Percentiles rank a stretch among this genome's conserved stretches.
Conservation (phyloP, 2,797 vertebrate species). For the Florisuga fusca region DNA sequence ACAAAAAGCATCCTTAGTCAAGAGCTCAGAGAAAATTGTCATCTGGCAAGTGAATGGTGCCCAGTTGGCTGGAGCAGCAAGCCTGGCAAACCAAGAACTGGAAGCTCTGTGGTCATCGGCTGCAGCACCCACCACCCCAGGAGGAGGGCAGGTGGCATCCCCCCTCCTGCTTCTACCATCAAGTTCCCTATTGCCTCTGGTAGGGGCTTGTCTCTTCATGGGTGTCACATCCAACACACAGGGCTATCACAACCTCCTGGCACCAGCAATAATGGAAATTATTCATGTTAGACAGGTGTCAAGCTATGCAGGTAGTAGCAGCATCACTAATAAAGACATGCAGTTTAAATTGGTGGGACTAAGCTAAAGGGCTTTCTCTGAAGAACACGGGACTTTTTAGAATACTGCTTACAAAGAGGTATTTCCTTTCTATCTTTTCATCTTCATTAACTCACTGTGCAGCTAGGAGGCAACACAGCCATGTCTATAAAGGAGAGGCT, state of each 20-base stretch:
- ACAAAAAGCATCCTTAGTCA: neutral
- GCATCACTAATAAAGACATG: neutral
- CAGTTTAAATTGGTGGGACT: neutral
- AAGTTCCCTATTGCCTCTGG: neutral
- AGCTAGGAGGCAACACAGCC: neutral
- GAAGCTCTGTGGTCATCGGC: neutral
- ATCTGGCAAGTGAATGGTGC: rapidly evolving
- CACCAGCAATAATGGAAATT: neutral
- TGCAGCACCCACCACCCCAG: neutral
- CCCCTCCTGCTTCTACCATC: neutral
- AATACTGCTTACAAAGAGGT: neutral
- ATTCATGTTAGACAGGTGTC: neutral
- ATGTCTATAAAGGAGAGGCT: neutral
- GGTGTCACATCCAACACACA: neutral
- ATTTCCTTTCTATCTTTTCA: neutral
- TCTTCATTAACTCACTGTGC: neutral
- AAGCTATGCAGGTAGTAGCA: neutral
- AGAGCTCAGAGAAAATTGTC: neutral
- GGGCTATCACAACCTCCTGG: neutral
- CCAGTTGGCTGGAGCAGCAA: neutral
- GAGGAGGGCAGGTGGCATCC: neutral
- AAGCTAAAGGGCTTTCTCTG: conserved; percentile 12
- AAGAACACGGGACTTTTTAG: neutral
- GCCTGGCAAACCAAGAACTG: neutral
- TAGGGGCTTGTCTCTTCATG: neutral